Percentiles rank a stretch among this genome's conserved stretches.
Conservation (phyloP, 1,140 invertebrate genomes). For the Drosophila suzukii region DNA sequence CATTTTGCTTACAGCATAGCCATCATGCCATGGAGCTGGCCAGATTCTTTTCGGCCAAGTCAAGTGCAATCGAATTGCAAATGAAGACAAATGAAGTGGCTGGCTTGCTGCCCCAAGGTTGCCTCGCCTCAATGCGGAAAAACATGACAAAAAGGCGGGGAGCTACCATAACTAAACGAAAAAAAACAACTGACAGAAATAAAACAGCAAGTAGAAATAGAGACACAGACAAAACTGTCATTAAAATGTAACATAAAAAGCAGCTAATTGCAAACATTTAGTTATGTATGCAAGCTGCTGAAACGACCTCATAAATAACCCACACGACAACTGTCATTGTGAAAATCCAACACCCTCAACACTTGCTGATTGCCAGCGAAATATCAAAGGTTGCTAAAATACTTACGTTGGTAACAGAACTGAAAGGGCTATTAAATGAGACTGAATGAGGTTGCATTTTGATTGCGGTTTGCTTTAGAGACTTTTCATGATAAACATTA, state of each 20-base stretch:
- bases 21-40: slow-evolving; percentile 12
- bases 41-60: slow-evolving; percentile 52
- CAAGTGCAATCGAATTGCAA: slow-evolving; percentile 73
- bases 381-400: slow-evolving; percentile 10
- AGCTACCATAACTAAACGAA: slow-evolving; percentile 3
- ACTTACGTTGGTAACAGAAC: background rate
- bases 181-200: background rate
- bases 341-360: slow-evolving; percentile 23
- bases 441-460: background rate
- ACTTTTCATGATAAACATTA: too few species aligned
- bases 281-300: slow-evolving; percentile 33
- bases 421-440: background rate
- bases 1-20: background rate
- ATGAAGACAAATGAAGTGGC: slow-evolving; percentile 65
- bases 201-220: slow-evolving; percentile 9
- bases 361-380: background rate
- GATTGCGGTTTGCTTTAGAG: background rate
- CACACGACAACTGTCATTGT: slow-evolving; percentile 32
- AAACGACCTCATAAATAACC: slow-evolving; percentile 48
- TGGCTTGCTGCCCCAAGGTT: slow-evolving; percentile 57
- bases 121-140: slow-evolving; percentile 71
- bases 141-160: slow-evolving; percentile 56
- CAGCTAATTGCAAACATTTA: slow-evolving; percentile 63
- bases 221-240: slow-evolving; percentile 55
- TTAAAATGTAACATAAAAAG: slow-evolving; percentile 76